Percentiles rank a stretch among this genome's conserved stretches.
phyloP scores from a whole-genome alignment of 2,888 invertebrate species.

The Tryphoninae sp. region DNA sequence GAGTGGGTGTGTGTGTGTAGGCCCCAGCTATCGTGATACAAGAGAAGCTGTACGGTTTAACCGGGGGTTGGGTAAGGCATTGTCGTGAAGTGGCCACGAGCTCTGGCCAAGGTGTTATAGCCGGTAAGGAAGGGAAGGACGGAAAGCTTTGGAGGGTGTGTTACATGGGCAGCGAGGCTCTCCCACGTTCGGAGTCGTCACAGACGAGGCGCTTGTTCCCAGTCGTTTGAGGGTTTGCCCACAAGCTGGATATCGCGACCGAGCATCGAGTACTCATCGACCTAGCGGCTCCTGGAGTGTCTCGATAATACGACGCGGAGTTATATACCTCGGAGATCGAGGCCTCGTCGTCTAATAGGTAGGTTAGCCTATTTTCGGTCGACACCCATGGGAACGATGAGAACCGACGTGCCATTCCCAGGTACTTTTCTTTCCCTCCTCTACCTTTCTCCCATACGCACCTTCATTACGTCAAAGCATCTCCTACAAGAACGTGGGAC shows the following conservation, averaged over 20 bases:
- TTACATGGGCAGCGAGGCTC: not conserved
- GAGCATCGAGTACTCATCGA: constrained; percentile 75
- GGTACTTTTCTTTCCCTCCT: not conserved
- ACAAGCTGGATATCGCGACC: constrained; percentile 47
- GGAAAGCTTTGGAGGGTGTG: constrained; percentile 40
- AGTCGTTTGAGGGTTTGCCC: constrained; percentile 8
- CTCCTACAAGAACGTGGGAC: not conserved
- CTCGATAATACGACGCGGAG: constrained; percentile 75
- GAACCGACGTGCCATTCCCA: constrained; percentile 13
- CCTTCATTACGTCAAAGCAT: not conserved
- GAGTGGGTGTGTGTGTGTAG: constrained; percentile 65
- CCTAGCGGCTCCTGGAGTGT: constrained; percentile 71
- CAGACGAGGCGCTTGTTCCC: constrained; percentile 35
- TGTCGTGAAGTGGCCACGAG: constrained; percentile 73
- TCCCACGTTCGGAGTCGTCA: not conserved
- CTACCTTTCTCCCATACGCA: constrained; percentile 26
- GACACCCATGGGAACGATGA: constrained; percentile 6
- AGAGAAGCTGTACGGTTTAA: constrained; percentile 47
- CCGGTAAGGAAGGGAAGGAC: constrained; percentile 43
- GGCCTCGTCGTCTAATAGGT: constrained; percentile 46
- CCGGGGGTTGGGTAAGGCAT: constrained; percentile 71
- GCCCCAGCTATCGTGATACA: constrained; percentile 67
- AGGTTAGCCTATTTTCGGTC: constrained; percentile 46
- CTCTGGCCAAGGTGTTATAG: constrained; percentile 44
- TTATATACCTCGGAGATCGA: constrained; percentile 48